Base-by-base conservation (phyloP, 2,888 invertebrate species). In the Zele albiditarsus region DNA sequence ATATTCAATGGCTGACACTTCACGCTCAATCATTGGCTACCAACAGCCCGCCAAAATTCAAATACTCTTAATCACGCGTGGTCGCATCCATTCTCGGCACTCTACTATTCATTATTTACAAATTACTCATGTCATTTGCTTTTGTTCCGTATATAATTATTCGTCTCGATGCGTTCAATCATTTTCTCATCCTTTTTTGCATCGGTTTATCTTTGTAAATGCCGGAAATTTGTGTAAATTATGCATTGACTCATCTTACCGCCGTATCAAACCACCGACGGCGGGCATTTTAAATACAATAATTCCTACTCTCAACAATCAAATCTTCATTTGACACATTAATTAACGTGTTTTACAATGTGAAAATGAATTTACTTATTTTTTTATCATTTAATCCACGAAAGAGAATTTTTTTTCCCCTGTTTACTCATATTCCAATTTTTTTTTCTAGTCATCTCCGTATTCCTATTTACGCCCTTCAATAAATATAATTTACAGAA, bases 1-100 rank as follows among this genome's bases (percentile, higher is more conserved):
- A 58, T 60, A n/a, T 58, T 60, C 68, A 74, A 42, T 68, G 69
- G 73, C 53, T 57, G 63, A 46, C 71, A 33, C 33, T 63, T 31
- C n/a, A 42, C 25, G 27, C 49, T 53, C 46, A 60, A 25, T 71
- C 53, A 14, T 8, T 66, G 72, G 68, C 67, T 33, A 57, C n/a
- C 38, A 49, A 71, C 38, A 68, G 31, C 28, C 60, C 73, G 68
- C 46, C 23, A 16, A 46, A 49, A 68, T 74, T 74, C 49, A 33
- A 74, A 69, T 63, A 27, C 16, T 33, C 12, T 23, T 23, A 33
- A 16, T 23, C 60, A 60, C 28, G 12, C 63, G 28, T 46, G 5
- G 14, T 14, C 12, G 3, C 1, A n/a, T 53, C 16, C n/a, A 53
- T 23, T n/a, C 20, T n/a, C 20, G 5, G 10, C n/a, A 10, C 25